phyloP scores from a whole-genome alignment of 2,113 vertebrate genomes.

The Sturnira hondurensis region DNA sequence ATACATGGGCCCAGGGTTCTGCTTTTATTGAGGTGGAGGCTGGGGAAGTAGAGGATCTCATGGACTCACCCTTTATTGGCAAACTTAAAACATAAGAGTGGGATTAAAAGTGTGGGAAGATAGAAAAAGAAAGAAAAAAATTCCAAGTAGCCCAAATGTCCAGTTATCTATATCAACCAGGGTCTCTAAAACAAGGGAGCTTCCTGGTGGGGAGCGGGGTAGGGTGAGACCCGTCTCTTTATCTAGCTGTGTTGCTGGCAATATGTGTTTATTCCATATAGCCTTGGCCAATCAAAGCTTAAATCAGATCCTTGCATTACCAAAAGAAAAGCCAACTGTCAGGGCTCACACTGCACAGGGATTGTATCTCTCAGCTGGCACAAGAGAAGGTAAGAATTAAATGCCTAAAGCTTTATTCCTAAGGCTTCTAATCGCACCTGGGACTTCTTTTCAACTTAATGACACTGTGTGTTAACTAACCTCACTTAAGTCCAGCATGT shows the following conservation, averaged over 20 bases:
- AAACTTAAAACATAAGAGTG: neutral
- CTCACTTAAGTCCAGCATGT: neutral
- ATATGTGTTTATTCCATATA: neutral
- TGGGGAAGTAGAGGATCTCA: neutral
- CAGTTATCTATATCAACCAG: neutral
- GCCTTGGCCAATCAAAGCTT: neutral
- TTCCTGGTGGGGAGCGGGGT: neutral
- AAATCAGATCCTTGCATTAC: neutral
- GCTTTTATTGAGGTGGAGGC: neutral
- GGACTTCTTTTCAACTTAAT: neutral
- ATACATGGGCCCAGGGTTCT: neutral
- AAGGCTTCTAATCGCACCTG: neutral
- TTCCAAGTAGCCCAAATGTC: neutral
- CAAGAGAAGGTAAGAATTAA: neutral
- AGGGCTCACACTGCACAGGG: neutral
- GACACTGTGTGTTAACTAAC: neutral
- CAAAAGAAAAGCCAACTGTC: neutral
- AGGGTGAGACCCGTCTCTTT: neutral
- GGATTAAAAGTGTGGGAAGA: neutral
- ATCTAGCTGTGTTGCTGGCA: neutral
- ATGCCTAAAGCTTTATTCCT: neutral
- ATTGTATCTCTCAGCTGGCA: neutral
- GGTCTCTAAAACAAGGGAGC: neutral
- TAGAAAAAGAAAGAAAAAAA: neutral
- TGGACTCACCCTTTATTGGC: neutral